phyloP scores from a whole-genome alignment of 1,140 invertebrate species.

The Prorops nasuta region DNA sequence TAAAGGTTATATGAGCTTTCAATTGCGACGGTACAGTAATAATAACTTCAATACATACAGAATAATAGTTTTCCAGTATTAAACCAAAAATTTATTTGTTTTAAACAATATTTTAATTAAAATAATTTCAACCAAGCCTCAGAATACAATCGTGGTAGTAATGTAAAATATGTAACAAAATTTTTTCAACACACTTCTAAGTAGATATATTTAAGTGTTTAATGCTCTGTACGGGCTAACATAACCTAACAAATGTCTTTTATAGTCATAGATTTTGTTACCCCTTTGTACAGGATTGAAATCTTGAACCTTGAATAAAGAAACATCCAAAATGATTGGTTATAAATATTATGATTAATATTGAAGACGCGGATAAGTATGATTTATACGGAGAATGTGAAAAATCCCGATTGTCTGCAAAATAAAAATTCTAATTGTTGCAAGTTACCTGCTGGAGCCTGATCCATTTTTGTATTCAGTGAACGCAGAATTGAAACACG shows the following conservation, averaged over 20 bases:
- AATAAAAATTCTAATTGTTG: constrained; percentile 12
- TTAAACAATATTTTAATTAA: constrained; percentile 14
- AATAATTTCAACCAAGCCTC: constrained; percentile 17
- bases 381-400: constrained; percentile 7
- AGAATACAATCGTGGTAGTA: constrained; percentile 3
- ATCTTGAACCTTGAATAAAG: constrained; percentile 14
- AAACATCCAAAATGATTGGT: constrained; percentile 15
- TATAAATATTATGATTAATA: constrained; percentile 10
- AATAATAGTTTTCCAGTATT: neutral
- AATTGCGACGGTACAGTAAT: neutral
- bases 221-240: constrained; percentile 13
- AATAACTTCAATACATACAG: neutral
- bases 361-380: constrained; percentile 1
- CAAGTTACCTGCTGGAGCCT: constrained; percentile 38
- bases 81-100: constrained; percentile 3
- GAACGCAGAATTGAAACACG: no score
- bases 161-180: constrained; percentile 4
- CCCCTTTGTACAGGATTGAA: neutral
- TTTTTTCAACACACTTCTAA: constrained; percentile 8
- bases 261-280: constrained; percentile 5
- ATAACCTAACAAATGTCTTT: constrained; percentile 13
- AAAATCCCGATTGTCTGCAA: constrained; percentile 18
- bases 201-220: constrained; percentile 2
- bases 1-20: neutral
- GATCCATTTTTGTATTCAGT: constrained; percentile 33